Evolutionary conservation across 2,888 invertebrate species (phyloP), one percentile per base, ranked within the genome.

Genomic region (Eueremaeus valkanovi): DNA sequence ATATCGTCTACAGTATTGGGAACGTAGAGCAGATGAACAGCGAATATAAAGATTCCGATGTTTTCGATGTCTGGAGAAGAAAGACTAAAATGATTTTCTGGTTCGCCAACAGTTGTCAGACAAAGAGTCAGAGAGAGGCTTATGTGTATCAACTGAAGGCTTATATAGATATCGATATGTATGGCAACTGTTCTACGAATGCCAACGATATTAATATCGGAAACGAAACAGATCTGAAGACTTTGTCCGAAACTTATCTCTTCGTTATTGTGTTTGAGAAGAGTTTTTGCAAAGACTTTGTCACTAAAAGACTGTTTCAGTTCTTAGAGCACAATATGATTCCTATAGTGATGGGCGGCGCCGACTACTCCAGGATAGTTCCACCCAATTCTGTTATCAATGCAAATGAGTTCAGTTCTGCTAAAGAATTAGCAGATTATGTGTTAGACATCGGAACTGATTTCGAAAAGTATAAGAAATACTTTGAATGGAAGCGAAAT

Each of bases 371-470:
- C 3, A 31, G 16, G 21, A 49, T 51, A 27, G 24, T 31, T 36
- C 73, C 73, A 40, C 73, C 73, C 18, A 51, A 72, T 40, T 72
- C 73, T 40, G 45, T 49, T 49, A 72, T 72, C 24, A 51, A 42
- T 27, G 73, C 73, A 13, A 49, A 24, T 18, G 24, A 72, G 24
- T 72, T 49, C 21, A 72, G 18, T 21, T 72, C 73, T 27, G 27
- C 73, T 21, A 42, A 45, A 49, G 73, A 72, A 29, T 72, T 72
- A 24, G 73, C 73, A 45, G 73, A 72, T 42, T 72, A 42, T 72
- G 21, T 72, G 27, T 24, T 42, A 27, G 40, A 42, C 11, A 45
- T 72, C 73, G 73, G 73, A n/a, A 18, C 49, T 16, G 73, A 72
- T 31, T 72, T 49, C 51, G n/a, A 72, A 21, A 40, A 72, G 16